Evolutionary conservation across 2,888 invertebrate genomes (phyloP).

Genomic region (Euplexia lucipara): DNA sequence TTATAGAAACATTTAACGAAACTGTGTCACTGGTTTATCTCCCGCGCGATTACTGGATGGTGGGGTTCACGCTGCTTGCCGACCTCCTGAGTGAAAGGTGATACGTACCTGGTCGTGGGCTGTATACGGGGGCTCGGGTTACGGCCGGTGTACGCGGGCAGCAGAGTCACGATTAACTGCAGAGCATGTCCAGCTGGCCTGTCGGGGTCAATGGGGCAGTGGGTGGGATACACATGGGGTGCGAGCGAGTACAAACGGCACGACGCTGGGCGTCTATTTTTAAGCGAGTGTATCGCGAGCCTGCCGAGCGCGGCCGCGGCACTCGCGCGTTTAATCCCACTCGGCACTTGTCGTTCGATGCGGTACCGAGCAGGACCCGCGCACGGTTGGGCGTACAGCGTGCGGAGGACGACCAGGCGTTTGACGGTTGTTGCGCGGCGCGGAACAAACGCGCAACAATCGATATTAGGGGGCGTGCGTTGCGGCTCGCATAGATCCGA

Average conservation of each 20-base stretch:
- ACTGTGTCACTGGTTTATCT: slow-evolving; percentile 48
- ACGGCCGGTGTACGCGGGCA: slow-evolving; percentile 72
- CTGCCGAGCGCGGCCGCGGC: slow-evolving; percentile 86
- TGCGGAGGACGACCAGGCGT: slow-evolving; percentile 62
- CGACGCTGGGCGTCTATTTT: slow-evolving; percentile 66
- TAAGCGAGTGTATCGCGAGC: slow-evolving; percentile 75
- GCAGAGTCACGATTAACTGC: slow-evolving; percentile 74
- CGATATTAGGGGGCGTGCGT: slow-evolving; percentile 67
- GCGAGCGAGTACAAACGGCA: slow-evolving; percentile 64
- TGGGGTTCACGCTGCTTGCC: slow-evolving; percentile 20
- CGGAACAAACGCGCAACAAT: slow-evolving; percentile 71
- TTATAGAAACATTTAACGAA: slow-evolving; percentile 70
- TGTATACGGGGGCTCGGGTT: slow-evolving; percentile 68
- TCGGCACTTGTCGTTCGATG: slow-evolving; percentile 79
- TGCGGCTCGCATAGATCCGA: slow-evolving; percentile 72
- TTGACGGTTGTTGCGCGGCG: slow-evolving; percentile 66
- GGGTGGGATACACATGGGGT: slow-evolving; percentile 75
- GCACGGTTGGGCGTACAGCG: slow-evolving; percentile 82
- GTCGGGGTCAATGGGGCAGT: slow-evolving; percentile 72
- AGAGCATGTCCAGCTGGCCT: slow-evolving; percentile 73
- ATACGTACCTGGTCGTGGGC: slow-evolving; percentile 71
- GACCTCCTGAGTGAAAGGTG: slow-evolving; percentile 27
- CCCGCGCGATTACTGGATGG: slow-evolving; percentile 35
- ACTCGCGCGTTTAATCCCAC: slow-evolving; percentile 83
- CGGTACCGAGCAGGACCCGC: slow-evolving; percentile 78